Evolutionary conservation across 2,113 vertebrate genomes (phyloP), one percentile per base, ranked within the genome.

Genomic region (Coracopsis vasa): DNA sequence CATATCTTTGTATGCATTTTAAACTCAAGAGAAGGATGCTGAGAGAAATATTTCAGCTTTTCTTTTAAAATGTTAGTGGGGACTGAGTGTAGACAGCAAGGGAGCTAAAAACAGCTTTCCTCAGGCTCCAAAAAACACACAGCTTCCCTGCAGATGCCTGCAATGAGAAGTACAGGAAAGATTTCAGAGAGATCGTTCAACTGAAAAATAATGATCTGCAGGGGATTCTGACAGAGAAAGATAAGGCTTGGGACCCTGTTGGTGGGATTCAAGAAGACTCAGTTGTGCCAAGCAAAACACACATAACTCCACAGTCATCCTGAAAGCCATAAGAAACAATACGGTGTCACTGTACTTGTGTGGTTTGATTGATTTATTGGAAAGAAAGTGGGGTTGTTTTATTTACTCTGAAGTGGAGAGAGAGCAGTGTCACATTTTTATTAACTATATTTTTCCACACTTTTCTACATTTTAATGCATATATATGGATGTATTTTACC

Each of bases 221-320:
- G 20, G 31, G 29, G 17, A 33, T 85, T 93, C 51, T 88, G 73
- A 65, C 17, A 75, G 47, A 81, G 47, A 42, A 85, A 58, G 53
- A 66, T 73, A 92, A 95, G 15, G 10, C 27, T 74, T 95, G 61
- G n/a, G 77, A 84, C 56, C 41, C 73, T 33, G 37, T 12, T 82
- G 25, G n/a, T 92, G 58, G 60, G 39, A 80, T 94, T 53, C 3
- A 1, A 85, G 61, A 88, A 60, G 35, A 90, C 50, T 88, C 12
- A 31, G 14, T 66, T 80, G 23, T 80, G 92, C 90, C 92, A 96
- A 94, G 28, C 16, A 93, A 95, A 95, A 93, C 42, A 94, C 13
- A 48, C 13, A n/a, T 33, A 88, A 67, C 23, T 93, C 82, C 42
- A 78, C 35, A 50, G 77, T 80, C 11, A 31, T 86, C 90, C 50